Evolutionary conservation across 2,888 invertebrate species (phyloP), one percentile per base, ranked within the genome.

Genomic region (Troglohyphantes excavatus): DNA sequence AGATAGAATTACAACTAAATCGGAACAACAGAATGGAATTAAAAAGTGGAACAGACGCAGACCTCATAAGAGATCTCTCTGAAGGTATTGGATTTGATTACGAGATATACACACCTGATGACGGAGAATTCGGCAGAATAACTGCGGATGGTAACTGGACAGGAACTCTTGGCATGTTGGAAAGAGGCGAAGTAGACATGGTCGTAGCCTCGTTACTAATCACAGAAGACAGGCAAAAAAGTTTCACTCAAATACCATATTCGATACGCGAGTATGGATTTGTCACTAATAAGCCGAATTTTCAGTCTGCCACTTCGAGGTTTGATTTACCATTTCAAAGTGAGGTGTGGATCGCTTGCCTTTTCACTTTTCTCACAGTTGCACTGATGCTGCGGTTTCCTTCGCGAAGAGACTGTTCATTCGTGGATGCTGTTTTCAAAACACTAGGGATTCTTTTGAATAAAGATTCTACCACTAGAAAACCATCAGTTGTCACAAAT

Each of bases 101-200:
- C 17, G 26, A 67, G 26, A 2, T 67, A 9, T 17, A 26, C 27
- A 21, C 67, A 2, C 26, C 67, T 26, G 27, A 26, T 26, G 67
- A 67, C 26, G 26, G 26, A 9, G 23, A 23, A 26, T 67, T n/a
- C n/a, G n/a, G 21, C 11, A 26, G 67, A 21, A 9, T 23, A 17
- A 21, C 6, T 13, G 17, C 1, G 1, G 17, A 26, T 27, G 67
- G 67, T 11, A 67, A 26, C 67, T 67, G 67, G 67, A 26, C 67
- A 9, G 67, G 67, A 7, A 67, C 23, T 5, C 17, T 67, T 67
- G 67, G 67, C 19, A 67, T 67, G 67, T 17, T 67, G 17, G 26
- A 21, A 2, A 67, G 67, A 26, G 67, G 11, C 26, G 26, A 67
- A 11, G 21, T 27, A 7, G 67, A 23, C 26, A 67, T 67, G 26